phyloP scores from a whole-genome alignment of 2,797 vertebrate species.

The Gymnocypris eckloni region DNA sequence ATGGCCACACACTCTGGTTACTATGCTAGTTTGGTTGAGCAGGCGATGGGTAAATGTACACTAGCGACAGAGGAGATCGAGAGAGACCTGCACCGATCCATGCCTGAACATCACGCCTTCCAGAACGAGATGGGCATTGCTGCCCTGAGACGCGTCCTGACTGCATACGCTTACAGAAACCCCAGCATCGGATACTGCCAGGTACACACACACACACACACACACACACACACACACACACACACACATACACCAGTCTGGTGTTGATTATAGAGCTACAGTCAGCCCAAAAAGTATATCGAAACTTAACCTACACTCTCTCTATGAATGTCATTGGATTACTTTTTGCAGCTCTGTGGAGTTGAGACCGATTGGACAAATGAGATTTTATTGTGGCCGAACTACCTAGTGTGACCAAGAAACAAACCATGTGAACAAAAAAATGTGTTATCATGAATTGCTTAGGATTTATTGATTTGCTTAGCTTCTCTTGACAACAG shows the following conservation, averaged over 20 bases:
- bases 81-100: slow-evolving; percentile 96
- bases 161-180: slow-evolving; percentile 96
- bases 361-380: no score
- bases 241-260: neutral
- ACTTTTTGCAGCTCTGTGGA: no score
- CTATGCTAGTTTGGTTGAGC: slow-evolving; percentile 89
- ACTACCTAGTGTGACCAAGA: no score
- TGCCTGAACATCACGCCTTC: slow-evolving; percentile 97
- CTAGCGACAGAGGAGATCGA: slow-evolving; percentile 97
- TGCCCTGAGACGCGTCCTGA: slow-evolving; percentile 92
- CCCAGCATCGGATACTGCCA: slow-evolving; percentile 97
- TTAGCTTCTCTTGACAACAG: no score
- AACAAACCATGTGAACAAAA: no score
- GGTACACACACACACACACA: slow-evolving; percentile 70
- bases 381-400: no score
- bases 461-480: no score
- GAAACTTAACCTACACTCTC: no score
- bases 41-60: slow-evolving; percentile 87
- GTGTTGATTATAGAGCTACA: no score
- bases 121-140: slow-evolving; percentile 95
- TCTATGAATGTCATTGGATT: no score
- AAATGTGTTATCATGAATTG: no score
- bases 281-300: no score
- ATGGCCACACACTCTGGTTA: slow-evolving; percentile 92
- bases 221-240: slow-evolving; percentile 15